Evolutionary conservation across 2,113 vertebrate genomes (phyloP).

Genomic region (Menura novaehollandiae): DNA sequence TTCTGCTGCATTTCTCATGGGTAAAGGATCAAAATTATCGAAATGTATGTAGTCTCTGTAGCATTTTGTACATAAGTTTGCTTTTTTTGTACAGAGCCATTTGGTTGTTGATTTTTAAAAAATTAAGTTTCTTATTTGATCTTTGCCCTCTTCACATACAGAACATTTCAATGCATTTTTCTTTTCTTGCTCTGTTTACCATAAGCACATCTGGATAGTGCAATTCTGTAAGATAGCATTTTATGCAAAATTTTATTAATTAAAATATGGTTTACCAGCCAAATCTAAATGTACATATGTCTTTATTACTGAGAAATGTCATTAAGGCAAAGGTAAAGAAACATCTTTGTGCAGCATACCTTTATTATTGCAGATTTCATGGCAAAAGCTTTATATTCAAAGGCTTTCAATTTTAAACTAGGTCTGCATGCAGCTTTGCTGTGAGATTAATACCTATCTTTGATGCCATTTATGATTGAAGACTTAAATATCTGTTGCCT

Average conservation of each 20-base stretch:
- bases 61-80: slow-evolving; percentile 84
- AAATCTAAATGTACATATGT: slow-evolving; percentile 74
- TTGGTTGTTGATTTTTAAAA: slow-evolving; percentile 74
- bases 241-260: slow-evolving; percentile 78
- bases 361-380: slow-evolving; percentile 75
- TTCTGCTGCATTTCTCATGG: slow-evolving; percentile 71
- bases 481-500: slow-evolving; percentile 77
- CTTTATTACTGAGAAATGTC: slow-evolving; percentile 69
- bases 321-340: slow-evolving; percentile 60
- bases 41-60: slow-evolving; percentile 69
- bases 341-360: slow-evolving; percentile 71
- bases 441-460: slow-evolving; percentile 73
- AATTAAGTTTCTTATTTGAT: slow-evolving; percentile 80
- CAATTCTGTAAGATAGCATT: slow-evolving; percentile 73
- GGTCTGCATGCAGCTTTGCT: slow-evolving; percentile 79
- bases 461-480: slow-evolving; percentile 76
- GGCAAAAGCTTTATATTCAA: slow-evolving; percentile 75
- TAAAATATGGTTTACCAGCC: slow-evolving; percentile 72
- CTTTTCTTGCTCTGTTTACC: slow-evolving; percentile 38
- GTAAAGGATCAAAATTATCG: slow-evolving; percentile 66
- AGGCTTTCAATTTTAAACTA: slow-evolving; percentile 76
- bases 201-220: slow-evolving; percentile 63
- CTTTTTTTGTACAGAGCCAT: slow-evolving; percentile 84
- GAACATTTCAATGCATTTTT: slow-evolving; percentile 35
- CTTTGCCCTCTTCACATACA: slow-evolving; percentile 53